These are phyloP conservation scores for Steromphala cineraria DNA, from an alignment of 2,888 invertebrate genomes.

Conservation along the genomic window DNA sequence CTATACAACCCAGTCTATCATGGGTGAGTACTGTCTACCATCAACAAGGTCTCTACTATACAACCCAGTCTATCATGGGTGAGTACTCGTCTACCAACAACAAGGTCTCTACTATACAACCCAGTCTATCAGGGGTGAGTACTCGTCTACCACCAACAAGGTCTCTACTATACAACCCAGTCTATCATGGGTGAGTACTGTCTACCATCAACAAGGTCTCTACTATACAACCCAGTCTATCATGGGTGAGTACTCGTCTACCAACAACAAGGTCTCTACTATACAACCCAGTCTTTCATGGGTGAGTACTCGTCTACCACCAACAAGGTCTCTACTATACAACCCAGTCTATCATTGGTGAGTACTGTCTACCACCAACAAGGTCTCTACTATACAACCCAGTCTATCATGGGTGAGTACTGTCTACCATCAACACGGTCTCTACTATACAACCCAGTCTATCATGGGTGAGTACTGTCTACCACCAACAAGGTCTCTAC, in stretches of 20 bases:
- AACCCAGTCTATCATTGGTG: not conserved
- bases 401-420: not conserved
- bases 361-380: no score
- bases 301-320: no score
- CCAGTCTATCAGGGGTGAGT: not conserved
- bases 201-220: not conserved
- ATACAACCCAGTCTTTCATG: not conserved
- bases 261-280: not conserved
- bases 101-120: not conserved
- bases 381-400: not conserved
- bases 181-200: not conserved
- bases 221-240: not conserved
- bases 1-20: not conserved
- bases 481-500: not conserved
- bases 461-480: not conserved
- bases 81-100: no score
- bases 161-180: not conserved
- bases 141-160: no score
- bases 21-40: conserved; percentile 1
- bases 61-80: not conserved
- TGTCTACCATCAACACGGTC: no score
- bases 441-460: not conserved
- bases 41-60: not conserved
- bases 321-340: not conserved
- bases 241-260: not conserved